Percentiles rank a stretch among this genome's conserved stretches.
Conservation (phyloP, 2,888 invertebrate species). For the Yponomeuta plumbellus region DNA sequence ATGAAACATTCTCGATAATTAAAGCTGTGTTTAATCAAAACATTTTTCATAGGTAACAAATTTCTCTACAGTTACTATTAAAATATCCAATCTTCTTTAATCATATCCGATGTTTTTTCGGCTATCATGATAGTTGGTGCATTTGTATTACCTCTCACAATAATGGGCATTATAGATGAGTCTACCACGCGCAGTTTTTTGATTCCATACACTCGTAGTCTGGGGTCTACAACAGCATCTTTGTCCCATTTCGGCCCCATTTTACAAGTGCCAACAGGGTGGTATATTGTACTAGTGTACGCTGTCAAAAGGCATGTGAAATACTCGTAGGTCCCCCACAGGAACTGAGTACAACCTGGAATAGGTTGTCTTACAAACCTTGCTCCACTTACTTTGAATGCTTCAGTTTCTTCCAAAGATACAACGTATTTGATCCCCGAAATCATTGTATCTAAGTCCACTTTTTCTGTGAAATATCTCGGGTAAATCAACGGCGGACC, state of each 20-base stretch:
- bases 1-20: too few relatives aligned
- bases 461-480: slow-evolving; percentile 78
- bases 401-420: slow-evolving; percentile 75
- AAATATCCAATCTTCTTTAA: slow-evolving; percentile 75
- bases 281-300: slow-evolving; percentile 83
- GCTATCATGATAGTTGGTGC: slow-evolving; percentile 91
- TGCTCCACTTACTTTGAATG: slow-evolving; percentile 76
- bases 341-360: slow-evolving; percentile 73
- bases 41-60: too few relatives aligned
- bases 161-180: slow-evolving; percentile 80
- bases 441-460: slow-evolving; percentile 78
- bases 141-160: slow-evolving; percentile 85
- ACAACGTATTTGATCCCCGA: slow-evolving; percentile 78
- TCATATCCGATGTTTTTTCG: slow-evolving; percentile 87
- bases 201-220: slow-evolving; percentile 79
- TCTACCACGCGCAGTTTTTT: slow-evolving; percentile 80
- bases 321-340: slow-evolving; percentile 80
- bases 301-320: slow-evolving; percentile 79
- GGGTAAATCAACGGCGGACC: slow-evolving; percentile 85
- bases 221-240: slow-evolving; percentile 80
- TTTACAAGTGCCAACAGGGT: slow-evolving; percentile 82
- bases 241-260: slow-evolving; percentile 80
- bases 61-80: too few relatives aligned
- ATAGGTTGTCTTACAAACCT: slow-evolving; percentile 72
- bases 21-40: too few relatives aligned